These are phyloP conservation scores for Sicus ferrugineus DNA, from an alignment of 2,888 invertebrate species.

Conservation along the genomic window DNA sequence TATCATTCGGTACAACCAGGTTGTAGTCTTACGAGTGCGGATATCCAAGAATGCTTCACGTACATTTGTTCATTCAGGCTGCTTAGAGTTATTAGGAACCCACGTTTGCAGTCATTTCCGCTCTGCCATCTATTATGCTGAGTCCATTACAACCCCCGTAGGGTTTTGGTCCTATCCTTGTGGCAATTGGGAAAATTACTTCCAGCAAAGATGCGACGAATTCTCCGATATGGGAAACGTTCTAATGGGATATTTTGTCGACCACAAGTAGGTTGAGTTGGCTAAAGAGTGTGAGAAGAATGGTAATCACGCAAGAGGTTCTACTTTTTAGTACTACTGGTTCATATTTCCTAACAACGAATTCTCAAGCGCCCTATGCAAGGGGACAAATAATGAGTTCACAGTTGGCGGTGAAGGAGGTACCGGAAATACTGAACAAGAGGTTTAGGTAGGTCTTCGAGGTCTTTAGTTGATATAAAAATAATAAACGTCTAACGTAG, in stretches of 20 bases:
- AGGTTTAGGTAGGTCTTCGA: no score
- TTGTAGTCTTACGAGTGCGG: constrained; percentile 46
- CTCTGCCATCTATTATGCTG: constrained; percentile 69
- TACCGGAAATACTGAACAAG: neutral
- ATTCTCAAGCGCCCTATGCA: constrained; percentile 49
- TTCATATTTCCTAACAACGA: constrained; percentile 65
- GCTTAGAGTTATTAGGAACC: constrained; percentile 64
- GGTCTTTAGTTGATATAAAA: no score
- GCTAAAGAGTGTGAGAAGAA: neutral
- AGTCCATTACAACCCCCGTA: constrained; percentile 65
- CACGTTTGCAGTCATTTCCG: constrained; percentile 70
- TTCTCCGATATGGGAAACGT: constrained; percentile 49
- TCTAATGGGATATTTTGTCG: constrained; percentile 67
- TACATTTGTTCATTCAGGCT: no score
- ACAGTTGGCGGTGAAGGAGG: no score
- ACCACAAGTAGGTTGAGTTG: constrained; percentile 63
- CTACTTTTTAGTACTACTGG: constrained; percentile 64
- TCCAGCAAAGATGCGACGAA: constrained; percentile 65
- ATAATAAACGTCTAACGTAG: no score
- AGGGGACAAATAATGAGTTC: constrained; percentile 43
- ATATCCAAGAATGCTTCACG: no score
- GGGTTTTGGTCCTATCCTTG: constrained; percentile 71
- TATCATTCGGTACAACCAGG: constrained; percentile 45
- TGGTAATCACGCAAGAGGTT: no score
- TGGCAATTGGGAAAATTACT: constrained; percentile 66